Evolutionary conservation across 37 sponge, comb jelly and placozoan genomes (phyloP).

Genomic region (Ephydatia muelleri): DNA sequence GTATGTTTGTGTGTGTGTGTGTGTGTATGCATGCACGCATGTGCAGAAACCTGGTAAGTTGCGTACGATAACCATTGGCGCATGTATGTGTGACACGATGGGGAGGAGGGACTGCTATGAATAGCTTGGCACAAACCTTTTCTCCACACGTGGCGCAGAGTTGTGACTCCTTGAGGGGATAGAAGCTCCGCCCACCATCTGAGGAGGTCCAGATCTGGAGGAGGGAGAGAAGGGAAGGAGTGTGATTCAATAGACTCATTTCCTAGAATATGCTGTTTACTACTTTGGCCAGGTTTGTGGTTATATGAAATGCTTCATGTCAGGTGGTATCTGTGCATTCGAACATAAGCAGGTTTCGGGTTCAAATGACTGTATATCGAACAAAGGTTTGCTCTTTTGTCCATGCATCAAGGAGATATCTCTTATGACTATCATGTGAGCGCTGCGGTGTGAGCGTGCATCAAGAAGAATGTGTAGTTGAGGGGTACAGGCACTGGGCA

Average conservation of each 20-base stretch:
- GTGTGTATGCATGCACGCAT: no score
- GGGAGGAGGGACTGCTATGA: background rate
- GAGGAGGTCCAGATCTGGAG: slow-evolving; percentile 40
- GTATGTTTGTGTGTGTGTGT: no score
- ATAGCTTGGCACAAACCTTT: slow-evolving; percentile 28
- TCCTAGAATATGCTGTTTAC: background rate
- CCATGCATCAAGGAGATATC: no score
- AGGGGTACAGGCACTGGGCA: no score
- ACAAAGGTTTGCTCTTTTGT: no score
- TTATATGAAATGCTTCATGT: background rate
- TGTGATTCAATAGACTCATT: background rate
- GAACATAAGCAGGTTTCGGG: no score
- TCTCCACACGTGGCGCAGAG: slow-evolving; percentile 69
- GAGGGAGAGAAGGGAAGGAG: background rate
- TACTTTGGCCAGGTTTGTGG: background rate
- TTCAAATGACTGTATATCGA: no score
- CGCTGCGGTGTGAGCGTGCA: no score
- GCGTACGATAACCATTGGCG: no score
- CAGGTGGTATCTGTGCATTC: background rate
- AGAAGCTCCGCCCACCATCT: slow-evolving; percentile 55
- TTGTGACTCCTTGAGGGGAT: slow-evolving; percentile 45
- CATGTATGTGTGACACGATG: background rate
- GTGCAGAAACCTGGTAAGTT: no score
- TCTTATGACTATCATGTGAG: no score
- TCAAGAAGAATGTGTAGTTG: no score